phyloP scores from a whole-genome alignment of 1,140 invertebrate genomes.

The Calliphora vicina region DNA sequence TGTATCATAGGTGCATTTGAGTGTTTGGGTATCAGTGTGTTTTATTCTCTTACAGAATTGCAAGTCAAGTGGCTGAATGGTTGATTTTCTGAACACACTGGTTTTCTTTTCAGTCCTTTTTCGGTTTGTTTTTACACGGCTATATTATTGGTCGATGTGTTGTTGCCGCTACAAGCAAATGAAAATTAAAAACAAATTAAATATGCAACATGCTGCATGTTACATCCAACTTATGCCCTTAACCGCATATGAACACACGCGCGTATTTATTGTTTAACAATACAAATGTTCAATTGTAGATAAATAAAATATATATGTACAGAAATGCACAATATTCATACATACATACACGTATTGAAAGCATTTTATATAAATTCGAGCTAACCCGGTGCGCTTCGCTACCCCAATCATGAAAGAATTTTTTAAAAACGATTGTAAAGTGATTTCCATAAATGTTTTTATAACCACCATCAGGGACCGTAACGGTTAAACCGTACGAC shows the following conservation, averaged over 20 bases:
- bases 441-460: no score
- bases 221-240: constrained; percentile 13
- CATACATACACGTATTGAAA: no score
- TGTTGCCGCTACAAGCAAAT: not conserved
- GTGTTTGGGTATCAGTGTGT: no score
- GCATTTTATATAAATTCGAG: no score
- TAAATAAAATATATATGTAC: not conserved
- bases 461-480: no score
- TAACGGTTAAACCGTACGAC: no score
- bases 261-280: not conserved
- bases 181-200: constrained; percentile 29
- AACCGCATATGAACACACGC: not conserved
- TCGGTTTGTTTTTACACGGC: not conserved
- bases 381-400: no score
- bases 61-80: not conserved
- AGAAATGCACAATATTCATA: no score
- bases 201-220: constrained; percentile 32
- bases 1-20: not conserved
- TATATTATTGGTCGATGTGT: not conserved
- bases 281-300: not conserved
- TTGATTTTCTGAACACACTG: not conserved
- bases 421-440: no score
- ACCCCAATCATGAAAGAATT: no score
- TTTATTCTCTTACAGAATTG: not conserved
- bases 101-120: not conserved